Percentiles rank a stretch among this genome's conserved stretches.
Evolutionary conservation across 2,797 vertebrate species (phyloP).

Genomic region (Rhyacichthys aspro): DNA sequence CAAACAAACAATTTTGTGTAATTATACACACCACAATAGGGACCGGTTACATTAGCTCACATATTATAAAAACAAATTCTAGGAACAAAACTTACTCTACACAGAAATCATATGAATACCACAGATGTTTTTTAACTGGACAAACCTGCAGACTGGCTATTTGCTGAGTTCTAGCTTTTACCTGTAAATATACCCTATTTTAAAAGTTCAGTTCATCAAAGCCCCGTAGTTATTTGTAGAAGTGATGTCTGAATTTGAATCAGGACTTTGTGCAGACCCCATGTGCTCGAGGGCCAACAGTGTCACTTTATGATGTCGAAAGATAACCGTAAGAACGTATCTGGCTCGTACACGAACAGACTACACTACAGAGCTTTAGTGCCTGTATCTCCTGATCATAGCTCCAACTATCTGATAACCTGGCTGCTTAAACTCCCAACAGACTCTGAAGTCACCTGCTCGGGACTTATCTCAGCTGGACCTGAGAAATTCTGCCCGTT

Average conservation of each 20-base stretch:
- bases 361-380: conserved; percentile 42
- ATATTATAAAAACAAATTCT: too few species aligned
- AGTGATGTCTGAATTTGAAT: conserved; percentile 14
- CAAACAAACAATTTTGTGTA: too few species aligned
- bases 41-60: too few species aligned
- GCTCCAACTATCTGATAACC: conserved; percentile 68
- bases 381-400: conserved; percentile 57
- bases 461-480: conserved; percentile 54
- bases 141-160: too few species aligned
- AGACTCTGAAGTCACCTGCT: conserved; percentile 52
- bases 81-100: too few species aligned
- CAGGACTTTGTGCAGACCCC: conserved; percentile 17
- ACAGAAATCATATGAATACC: too few species aligned
- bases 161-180: too few species aligned
- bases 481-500: conserved; percentile 39
- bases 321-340: conserved; percentile 62
- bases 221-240: background rate
- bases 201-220: background rate
- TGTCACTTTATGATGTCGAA: conserved; percentile 42
- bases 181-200: too few species aligned
- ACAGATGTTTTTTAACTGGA: too few species aligned
- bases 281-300: conserved; percentile 21
- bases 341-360: conserved; percentile 30
- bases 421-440: conserved; percentile 40
- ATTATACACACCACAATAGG: too few species aligned